Evolutionary conservation across 1,140 invertebrate genomes (phyloP).

Genomic region (Bombus terrestris): DNA sequence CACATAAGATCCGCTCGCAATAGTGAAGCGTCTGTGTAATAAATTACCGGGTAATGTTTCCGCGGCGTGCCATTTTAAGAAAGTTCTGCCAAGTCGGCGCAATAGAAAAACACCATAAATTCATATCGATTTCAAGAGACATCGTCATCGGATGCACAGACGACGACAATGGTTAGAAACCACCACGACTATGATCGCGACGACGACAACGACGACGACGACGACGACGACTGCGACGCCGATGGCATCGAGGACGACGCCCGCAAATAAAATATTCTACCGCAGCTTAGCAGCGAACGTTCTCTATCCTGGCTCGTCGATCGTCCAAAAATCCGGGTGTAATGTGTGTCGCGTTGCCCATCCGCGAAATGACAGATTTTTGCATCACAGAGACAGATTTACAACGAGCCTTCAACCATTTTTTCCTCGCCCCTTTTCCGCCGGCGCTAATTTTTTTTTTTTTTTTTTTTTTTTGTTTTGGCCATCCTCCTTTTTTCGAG

Average conservation of each 20-base stretch:
- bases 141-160: conserved; percentile 50
- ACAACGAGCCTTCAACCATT: conserved; percentile 32
- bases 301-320: conserved; percentile 26
- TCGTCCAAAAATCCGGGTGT: conserved; percentile 54
- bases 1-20: conserved; percentile 22
- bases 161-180: conserved; percentile 31
- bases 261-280: conserved; percentile 56
- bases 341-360: conserved; percentile 23
- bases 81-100: conserved; percentile 78
- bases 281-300: conserved; percentile 11
- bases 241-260: neutral
- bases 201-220: neutral
- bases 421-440: conserved; percentile 12
- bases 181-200: neutral
- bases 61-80: conserved; percentile 73
- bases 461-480: conserved; percentile 9
- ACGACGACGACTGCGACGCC: neutral
- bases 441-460: neutral
- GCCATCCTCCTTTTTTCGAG: conserved; percentile 16
- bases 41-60: conserved; percentile 77
- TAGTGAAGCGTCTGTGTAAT: conserved; percentile 69
- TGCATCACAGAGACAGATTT: conserved; percentile 53
- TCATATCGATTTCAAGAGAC: conserved; percentile 75
- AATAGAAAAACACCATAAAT: conserved; percentile 82
- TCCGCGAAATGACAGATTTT: conserved; percentile 60